Evolutionary conservation across 2,888 invertebrate species (phyloP).

Genomic region (Danaus chrysippus): DNA sequence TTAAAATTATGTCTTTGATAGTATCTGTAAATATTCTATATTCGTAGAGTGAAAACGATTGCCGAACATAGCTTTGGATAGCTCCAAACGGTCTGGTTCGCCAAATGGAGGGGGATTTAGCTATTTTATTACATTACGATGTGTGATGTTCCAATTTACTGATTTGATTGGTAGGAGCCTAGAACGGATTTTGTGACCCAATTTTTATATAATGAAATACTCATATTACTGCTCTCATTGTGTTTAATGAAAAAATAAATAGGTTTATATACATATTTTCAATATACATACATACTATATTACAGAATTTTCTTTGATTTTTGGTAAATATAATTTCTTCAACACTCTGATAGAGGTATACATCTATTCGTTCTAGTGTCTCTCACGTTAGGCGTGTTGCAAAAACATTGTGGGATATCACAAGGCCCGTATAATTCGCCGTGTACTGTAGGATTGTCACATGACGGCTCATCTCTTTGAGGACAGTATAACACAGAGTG

Average conservation of each 20-base stretch:
- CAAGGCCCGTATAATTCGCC: slow-evolving; percentile 36
- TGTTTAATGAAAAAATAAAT: background rate
- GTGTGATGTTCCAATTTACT: slow-evolving; percentile 23
- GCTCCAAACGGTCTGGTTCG: slow-evolving; percentile 26
- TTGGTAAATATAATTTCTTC: slow-evolving; percentile 29
- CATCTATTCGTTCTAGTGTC: slow-evolving; percentile 47
- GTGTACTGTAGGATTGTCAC: slow-evolving; percentile 50
- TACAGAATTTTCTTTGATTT: background rate
- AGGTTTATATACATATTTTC: background rate
- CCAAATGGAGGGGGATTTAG: slow-evolving; percentile 28
- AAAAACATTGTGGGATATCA: slow-evolving; percentile 56
- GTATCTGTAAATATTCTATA: slow-evolving; percentile 9
- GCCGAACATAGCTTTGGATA: slow-evolving; percentile 27
- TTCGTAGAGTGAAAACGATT: slow-evolving; percentile 22
- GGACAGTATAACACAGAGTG: slow-evolving; percentile 62
- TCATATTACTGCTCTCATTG: background rate
- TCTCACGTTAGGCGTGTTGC: slow-evolving; percentile 50
- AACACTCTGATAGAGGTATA: slow-evolving; percentile 41
- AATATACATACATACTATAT: background rate
- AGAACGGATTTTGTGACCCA: background rate
- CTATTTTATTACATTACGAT: slow-evolving; percentile 27
- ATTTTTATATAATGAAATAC: background rate
- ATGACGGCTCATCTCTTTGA: slow-evolving; percentile 48
- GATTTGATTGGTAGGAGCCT: slow-evolving; percentile 18
- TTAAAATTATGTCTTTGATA: no score